Evolutionary conservation across 2,888 invertebrate genomes (phyloP).

Genomic region (Drosophila antonietae): DNA sequence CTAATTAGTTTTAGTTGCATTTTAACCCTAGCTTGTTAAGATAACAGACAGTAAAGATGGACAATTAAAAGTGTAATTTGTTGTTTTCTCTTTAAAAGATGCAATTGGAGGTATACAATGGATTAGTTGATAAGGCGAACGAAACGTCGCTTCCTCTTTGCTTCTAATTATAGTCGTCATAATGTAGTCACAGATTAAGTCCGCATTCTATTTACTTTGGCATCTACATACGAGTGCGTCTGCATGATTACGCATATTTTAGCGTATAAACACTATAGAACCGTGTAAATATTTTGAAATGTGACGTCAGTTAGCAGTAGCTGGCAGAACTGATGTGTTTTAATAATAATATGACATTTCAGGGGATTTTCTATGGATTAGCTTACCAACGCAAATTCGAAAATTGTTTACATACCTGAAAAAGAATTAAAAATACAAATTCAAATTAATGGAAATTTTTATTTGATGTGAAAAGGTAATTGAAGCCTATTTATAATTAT

Average conservation of each 20-base stretch:
- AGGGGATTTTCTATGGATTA: constrained; percentile 5
- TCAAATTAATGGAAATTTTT: not conserved
- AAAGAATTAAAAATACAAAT: not conserved
- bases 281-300: constrained; percentile 26
- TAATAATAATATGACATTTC: not conserved
- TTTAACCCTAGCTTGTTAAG: constrained; percentile 26
- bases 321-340: not conserved
- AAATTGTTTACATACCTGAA: constrained; percentile 31
- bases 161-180: not conserved
- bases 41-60: constrained; percentile 24
- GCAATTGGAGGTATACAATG: not conserved
- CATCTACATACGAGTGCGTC: not conserved
- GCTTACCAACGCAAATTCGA: constrained; percentile 28
- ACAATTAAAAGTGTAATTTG: constrained; percentile 14
- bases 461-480: too few species aligned
- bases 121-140: not conserved
- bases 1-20: constrained; percentile 55
- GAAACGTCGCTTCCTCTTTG: not conserved
- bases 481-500: not conserved
- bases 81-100: not conserved
- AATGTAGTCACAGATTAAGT: not conserved
- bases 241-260: constrained; percentile 15
- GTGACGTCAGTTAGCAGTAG: not conserved
- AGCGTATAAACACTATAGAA: not conserved
- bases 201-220: not conserved